phyloP scores from a whole-genome alignment of 2,113 vertebrate species.

The Vicugna pacos region DNA sequence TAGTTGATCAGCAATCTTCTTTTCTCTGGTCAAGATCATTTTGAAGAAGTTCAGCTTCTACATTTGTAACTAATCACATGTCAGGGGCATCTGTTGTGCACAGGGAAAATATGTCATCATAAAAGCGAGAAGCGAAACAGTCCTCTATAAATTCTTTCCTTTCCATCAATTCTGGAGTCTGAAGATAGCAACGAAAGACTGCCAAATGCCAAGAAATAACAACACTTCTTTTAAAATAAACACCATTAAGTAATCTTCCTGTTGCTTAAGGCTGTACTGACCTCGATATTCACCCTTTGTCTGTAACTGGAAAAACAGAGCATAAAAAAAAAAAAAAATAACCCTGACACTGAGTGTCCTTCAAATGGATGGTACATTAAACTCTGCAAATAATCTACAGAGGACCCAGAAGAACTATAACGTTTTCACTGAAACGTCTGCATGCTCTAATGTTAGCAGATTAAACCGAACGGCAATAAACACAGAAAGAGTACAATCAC shows the following conservation, averaged over 20 bases:
- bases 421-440: not conserved
- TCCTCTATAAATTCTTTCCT: not conserved
- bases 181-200: not conserved
- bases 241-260: not conserved
- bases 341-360: not conserved
- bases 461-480: not conserved
- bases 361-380: not conserved
- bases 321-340: not conserved
- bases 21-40: not conserved
- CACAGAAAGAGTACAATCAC: not conserved
- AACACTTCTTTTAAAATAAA: not conserved
- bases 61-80: not conserved
- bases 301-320: not conserved
- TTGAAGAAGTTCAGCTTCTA: not conserved
- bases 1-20: not conserved
- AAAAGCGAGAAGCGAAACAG: not conserved
- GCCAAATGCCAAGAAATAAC: not conserved
- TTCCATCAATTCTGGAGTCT: not conserved
- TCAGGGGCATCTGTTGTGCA: not conserved
- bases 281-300: not conserved
- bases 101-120: not conserved
- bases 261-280: not conserved
- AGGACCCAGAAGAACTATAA: not conserved
- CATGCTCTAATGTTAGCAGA: not conserved
- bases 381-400: not conserved